These are phyloP conservation scores for Ibidorhyncha struthersii DNA, from an alignment of 2,113 vertebrate genomes.

Conservation along the genomic window DNA sequence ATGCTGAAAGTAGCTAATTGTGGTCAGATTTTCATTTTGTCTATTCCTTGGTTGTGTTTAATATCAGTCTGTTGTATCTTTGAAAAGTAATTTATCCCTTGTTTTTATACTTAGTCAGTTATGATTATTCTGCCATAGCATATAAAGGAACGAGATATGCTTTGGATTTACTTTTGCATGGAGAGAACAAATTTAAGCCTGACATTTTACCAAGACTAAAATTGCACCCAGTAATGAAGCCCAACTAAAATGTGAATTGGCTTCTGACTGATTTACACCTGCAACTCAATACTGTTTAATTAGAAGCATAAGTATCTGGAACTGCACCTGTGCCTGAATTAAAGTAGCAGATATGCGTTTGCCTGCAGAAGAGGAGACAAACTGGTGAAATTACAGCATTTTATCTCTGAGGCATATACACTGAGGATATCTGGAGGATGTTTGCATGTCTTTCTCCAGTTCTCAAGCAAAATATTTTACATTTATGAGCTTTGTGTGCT, in stretches of 20 bases:
- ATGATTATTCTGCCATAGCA: not conserved
- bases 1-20: not conserved
- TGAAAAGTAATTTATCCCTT: not conserved
- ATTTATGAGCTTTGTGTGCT: not conserved
- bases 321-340: conserved; percentile 25
- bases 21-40: not conserved
- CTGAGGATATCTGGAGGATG: not conserved
- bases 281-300: not conserved
- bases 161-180: not conserved
- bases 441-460: not conserved
- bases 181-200: not conserved
- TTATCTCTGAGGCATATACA: not conserved
- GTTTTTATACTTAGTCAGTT: not conserved
- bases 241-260: not conserved
- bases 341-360: not conserved
- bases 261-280: conserved; percentile 32
- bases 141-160: not conserved
- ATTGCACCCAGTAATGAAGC: not conserved
- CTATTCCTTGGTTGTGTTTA: not conserved
- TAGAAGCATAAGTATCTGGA: not conserved
- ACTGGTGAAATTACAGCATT: not conserved
- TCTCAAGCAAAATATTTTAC: not conserved
- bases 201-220: not conserved
- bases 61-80: not conserved
- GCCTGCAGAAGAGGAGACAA: not conserved